A percentile compares a stretch with the other conserved stretches of the same genome.
phyloP scores from a whole-genome alignment of 2,113 vertebrate species.

The Tapirus terrestris region DNA sequence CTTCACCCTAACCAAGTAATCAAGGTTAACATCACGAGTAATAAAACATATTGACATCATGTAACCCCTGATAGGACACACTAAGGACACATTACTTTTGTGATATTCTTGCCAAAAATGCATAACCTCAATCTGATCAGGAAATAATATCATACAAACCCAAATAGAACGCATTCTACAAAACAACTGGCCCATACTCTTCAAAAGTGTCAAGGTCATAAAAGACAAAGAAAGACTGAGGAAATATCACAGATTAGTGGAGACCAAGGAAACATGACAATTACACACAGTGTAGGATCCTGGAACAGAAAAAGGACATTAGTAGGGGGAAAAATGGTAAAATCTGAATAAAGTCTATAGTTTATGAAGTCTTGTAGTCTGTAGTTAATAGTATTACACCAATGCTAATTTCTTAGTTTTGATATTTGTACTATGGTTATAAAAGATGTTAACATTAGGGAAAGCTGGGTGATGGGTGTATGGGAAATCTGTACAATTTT shows the following conservation, averaged over 20 bases:
- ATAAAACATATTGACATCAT: background rate
- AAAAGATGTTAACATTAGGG: background rate
- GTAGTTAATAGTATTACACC: background rate
- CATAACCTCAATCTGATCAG: background rate
- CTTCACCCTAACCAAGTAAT: background rate
- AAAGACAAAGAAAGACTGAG: background rate
- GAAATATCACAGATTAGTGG: background rate
- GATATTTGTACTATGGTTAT: background rate
- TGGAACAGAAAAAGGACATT: background rate
- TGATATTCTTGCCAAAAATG: background rate
- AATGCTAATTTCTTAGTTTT: background rate
- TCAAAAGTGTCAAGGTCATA: background rate
- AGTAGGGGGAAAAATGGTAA: fast-evolving
- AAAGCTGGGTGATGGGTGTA: background rate
- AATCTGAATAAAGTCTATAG: background rate
- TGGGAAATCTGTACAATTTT: background rate
- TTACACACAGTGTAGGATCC: background rate
- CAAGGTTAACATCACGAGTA: background rate
- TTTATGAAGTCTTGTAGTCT: background rate
- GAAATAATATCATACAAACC: background rate
- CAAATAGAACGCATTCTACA: background rate
- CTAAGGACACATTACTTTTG: background rate
- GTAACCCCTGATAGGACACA: background rate
- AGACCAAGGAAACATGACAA: background rate
- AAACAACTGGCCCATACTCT: background rate